phyloP scores from a whole-genome alignment of 2,113 vertebrate genomes.

The Megalops atlanticus region DNA sequence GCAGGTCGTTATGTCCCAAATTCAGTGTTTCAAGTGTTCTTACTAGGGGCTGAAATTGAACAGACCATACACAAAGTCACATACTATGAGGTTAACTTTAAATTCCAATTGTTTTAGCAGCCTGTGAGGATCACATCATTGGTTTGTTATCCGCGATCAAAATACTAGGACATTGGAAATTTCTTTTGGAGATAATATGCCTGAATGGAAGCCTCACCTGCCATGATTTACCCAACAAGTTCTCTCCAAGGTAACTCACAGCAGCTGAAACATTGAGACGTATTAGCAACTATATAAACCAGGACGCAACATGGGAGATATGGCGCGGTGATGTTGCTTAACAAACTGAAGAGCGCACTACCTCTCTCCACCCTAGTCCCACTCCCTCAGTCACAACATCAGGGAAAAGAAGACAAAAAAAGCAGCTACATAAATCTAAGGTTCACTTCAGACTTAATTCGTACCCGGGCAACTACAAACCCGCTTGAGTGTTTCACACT shows the following conservation, averaged over 20 bases:
- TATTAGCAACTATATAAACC: constrained; percentile 60
- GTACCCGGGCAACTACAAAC: constrained; percentile 56
- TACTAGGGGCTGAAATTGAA: constrained; percentile 57
- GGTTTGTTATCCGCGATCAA: not conserved
- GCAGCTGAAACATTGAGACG: constrained; percentile 50
- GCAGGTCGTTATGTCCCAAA: constrained; percentile 62
- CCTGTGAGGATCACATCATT: not conserved
- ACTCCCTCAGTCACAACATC: constrained; percentile 59
- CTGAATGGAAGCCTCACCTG: constrained; percentile 25
- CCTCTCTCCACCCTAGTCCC: constrained; percentile 60
- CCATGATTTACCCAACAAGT: not conserved
- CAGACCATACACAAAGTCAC: constrained; percentile 23
- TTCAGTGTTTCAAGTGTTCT: constrained; percentile 66
- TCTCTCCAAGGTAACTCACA: constrained; percentile 65
- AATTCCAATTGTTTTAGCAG: not conserved
- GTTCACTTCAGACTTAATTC: constrained; percentile 54
- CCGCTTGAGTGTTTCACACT: constrained; percentile 43
- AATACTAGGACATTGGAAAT: not conserved
- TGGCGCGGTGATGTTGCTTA: constrained; percentile 39
- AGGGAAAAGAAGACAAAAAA: constrained; percentile 20
- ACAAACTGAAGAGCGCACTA: constrained; percentile 42
- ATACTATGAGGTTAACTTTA: not conserved
- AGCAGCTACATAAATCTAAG: constrained; percentile 6
- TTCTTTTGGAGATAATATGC: not conserved
- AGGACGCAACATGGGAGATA: constrained; percentile 50